These are phyloP conservation scores for Perizoma flavofasciatum DNA, from an alignment of 2,888 invertebrate species.

Conservation along the genomic window DNA sequence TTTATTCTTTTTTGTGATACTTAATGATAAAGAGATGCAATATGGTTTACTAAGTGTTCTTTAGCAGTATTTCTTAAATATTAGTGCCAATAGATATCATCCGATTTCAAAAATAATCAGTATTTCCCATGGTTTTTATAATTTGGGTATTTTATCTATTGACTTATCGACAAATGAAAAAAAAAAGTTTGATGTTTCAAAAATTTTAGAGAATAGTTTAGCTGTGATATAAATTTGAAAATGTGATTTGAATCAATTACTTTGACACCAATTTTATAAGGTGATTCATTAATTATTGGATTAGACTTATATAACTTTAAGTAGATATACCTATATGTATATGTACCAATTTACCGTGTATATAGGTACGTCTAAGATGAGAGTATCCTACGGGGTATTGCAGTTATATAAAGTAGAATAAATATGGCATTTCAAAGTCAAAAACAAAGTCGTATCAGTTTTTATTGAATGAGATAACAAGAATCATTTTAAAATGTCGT, in stretches of 20 bases:
- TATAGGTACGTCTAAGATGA: too few relatives aligned
- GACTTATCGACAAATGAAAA: too few relatives aligned
- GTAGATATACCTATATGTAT: too few relatives aligned
- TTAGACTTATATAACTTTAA: neutral
- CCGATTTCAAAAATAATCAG: neutral
- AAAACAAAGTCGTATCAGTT: too few relatives aligned
- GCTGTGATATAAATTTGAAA: constrained; percentile 54
- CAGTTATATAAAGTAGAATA: too few relatives aligned
- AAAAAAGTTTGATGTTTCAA: neutral
- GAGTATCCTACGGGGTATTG: too few relatives aligned
- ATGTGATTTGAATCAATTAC: constrained; percentile 63
- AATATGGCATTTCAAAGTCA: too few relatives aligned
- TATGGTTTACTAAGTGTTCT: constrained; percentile 7
- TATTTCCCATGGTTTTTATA: neutral
- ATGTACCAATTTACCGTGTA: too few relatives aligned
- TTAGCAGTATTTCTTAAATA: constrained; percentile 19
- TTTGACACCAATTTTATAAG: constrained; percentile 37
- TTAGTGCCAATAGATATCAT: constrained; percentile 26
- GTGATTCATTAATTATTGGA: constrained; percentile 4
- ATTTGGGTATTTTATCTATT: too few relatives aligned
- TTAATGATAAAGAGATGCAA: constrained; percentile 2
- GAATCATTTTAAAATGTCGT: too few relatives aligned
- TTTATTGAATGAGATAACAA: too few relatives aligned
- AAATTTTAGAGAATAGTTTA: constrained; percentile 15
- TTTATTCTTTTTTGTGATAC: constrained; percentile 22